These are phyloP conservation scores for Andrena marginata DNA, from an alignment of 2,888 invertebrate species.

Conservation along the genomic window DNA sequence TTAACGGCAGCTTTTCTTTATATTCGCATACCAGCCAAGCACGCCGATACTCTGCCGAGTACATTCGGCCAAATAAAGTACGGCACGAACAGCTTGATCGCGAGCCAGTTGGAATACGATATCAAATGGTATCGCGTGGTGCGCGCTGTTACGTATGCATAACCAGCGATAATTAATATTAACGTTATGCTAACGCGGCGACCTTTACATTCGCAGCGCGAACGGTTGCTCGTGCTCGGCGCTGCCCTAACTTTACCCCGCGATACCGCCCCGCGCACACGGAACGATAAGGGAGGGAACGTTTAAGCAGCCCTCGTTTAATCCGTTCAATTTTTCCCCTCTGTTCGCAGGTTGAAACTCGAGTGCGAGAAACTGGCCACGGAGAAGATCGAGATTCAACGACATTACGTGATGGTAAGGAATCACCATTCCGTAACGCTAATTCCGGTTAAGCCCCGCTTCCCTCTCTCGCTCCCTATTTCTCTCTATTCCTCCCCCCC, in stretches of 20 bases:
- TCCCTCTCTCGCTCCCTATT: conserved; percentile 31
- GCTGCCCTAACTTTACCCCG: neutral
- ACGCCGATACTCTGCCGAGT: no score
- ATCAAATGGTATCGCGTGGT: conserved; percentile 4
- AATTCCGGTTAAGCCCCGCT: conserved; percentile 58
- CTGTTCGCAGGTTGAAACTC: conserved; percentile 90
- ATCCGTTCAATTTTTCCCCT: conserved; percentile 19
- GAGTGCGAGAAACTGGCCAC: conserved; percentile 95
- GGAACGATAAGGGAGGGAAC: neutral
- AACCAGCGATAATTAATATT: conserved; percentile 26
- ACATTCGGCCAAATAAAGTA: neutral
- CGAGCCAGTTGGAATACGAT: neutral
- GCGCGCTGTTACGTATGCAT: conserved; percentile 3
- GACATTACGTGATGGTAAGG: conserved; percentile 96
- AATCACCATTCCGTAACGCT: conserved; percentile 66
- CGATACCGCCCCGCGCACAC: neutral
- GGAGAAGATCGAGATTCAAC: conserved; percentile 95
- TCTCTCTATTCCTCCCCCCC: conserved; percentile 2
- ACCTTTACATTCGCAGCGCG: conserved; percentile 8
- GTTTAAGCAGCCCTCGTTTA: conserved; percentile 30
- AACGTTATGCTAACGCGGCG: conserved; percentile 2
- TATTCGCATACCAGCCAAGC: no score
- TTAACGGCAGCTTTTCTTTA: no score
- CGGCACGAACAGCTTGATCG: neutral
- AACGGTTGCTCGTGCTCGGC: conserved; percentile 1